Evolutionary conservation across 2,113 vertebrate species (phyloP).

Genomic region (Glareola pratincola): DNA sequence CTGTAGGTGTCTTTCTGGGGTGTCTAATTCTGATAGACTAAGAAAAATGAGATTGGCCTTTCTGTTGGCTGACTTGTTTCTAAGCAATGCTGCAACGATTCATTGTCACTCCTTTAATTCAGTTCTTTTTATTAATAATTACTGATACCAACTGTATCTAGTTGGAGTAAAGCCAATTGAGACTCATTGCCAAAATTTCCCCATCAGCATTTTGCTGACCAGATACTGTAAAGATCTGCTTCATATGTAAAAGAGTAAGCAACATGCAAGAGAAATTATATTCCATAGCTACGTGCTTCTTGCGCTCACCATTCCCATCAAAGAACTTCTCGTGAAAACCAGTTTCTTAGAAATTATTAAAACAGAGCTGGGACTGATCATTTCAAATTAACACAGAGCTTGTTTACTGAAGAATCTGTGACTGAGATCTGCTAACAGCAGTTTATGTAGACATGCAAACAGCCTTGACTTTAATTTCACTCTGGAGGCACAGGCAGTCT

Average conservation of each 20-base stretch:
- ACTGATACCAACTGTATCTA: background rate
- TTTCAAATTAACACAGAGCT: background rate
- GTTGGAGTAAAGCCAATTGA: background rate
- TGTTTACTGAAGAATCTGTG: conserved; percentile 6
- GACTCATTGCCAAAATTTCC: background rate
- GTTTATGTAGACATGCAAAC: background rate
- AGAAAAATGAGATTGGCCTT: background rate
- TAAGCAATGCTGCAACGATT: background rate
- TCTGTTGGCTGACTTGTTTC: background rate
- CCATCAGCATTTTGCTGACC: background rate
- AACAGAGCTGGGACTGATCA: background rate
- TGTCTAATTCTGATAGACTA: background rate
- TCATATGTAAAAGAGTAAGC: background rate
- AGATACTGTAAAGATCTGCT: background rate
- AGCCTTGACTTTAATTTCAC: conserved; percentile 40
- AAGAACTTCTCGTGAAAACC: background rate
- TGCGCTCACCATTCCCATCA: background rate
- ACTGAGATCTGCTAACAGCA: conserved; percentile 6
- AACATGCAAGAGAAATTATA: background rate
- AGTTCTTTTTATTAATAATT: background rate
- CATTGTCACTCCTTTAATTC: background rate
- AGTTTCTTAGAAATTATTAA: background rate
- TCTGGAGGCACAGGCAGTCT: background rate
- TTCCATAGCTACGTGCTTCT: background rate
- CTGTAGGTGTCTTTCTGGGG: background rate